A percentile compares a stretch with the other conserved stretches of the same genome.
Conservation (phyloP, 2,888 invertebrate species). For the Drosophila nr. perissopoda region DNA sequence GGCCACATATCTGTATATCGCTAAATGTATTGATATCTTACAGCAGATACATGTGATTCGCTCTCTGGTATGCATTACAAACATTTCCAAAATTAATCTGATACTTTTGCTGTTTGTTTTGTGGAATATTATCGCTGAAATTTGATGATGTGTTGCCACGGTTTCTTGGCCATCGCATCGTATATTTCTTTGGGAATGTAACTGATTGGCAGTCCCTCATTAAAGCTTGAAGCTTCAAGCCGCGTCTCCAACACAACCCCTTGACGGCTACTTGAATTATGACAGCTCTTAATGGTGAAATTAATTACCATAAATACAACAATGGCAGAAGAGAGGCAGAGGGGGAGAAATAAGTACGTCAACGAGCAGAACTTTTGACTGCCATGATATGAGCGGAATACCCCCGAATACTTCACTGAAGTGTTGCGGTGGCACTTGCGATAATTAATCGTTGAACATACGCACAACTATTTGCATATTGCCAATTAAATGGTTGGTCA, state of each 20-base stretch:
- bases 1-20: slow-evolving; percentile 8
- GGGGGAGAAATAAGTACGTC: slow-evolving; percentile 7
- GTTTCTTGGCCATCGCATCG: slow-evolving; percentile 34
- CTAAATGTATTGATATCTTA: slow-evolving; percentile 42
- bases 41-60: slow-evolving; percentile 33
- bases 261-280: slow-evolving; percentile 50
- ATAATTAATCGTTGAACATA: slow-evolving; percentile 53
- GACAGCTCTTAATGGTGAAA: slow-evolving; percentile 69
- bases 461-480: slow-evolving; percentile 50
- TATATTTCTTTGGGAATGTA: slow-evolving; percentile 30
- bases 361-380: slow-evolving; percentile 40
- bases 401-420: slow-evolving; percentile 53
- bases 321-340: slow-evolving; percentile 24
- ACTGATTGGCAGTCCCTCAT: slow-evolving; percentile 33
- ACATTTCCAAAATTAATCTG: slow-evolving; percentile 31
- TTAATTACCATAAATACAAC: slow-evolving; percentile 72
- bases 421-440: slow-evolving; percentile 66
- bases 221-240: slow-evolving; percentile 17
- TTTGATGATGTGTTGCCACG: slow-evolving; percentile 1
- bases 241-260: neutral
- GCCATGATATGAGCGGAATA: slow-evolving; percentile 41
- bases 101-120: slow-evolving; percentile 48
- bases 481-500: slow-evolving; percentile 43
- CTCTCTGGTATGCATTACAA: slow-evolving; percentile 20
- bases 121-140: neutral